phyloP scores from a whole-genome alignment of 2,797 vertebrate species.

The Hipposideros larvatus region DNA sequence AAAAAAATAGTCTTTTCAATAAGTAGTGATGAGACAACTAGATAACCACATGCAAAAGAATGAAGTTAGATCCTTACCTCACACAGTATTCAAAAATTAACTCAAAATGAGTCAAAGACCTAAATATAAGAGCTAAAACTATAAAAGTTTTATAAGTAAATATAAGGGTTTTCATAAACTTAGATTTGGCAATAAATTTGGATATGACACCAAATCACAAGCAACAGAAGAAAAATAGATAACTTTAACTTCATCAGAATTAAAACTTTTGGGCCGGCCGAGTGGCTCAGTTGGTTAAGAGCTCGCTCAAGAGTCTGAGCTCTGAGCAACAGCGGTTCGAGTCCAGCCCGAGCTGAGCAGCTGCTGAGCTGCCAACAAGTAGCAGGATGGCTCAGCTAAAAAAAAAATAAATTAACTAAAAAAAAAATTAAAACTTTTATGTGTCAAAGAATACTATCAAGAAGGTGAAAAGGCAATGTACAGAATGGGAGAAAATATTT shows the following conservation, averaged over 20 bases:
- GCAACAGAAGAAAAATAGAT: conserved; percentile 13
- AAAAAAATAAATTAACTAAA: no score
- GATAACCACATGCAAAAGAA: neutral
- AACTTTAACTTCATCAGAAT: neutral
- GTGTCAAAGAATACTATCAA: neutral
- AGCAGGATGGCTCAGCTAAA: no score
- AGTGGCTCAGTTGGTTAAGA: no score
- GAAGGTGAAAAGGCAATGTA: neutral
- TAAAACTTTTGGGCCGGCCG: neutral
- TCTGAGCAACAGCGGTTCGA: no score
- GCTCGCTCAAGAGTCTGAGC: no score
- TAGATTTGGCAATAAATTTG: neutral
- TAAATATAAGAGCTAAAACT: neutral
- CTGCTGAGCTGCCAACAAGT: no score
- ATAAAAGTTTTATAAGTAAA: conserved; percentile 21
- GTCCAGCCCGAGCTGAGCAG: no score
- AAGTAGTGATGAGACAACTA: no score
- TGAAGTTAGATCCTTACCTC: neutral
- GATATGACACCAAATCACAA: neutral
- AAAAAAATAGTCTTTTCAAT: neutral
- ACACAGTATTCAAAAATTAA: neutral
- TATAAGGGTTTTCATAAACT: neutral
- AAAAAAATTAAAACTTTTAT: neutral
- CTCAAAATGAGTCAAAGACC: neutral
- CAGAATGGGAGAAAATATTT: neutral